Evolutionary conservation across 2,888 invertebrate species (phyloP), one percentile per base, ranked within the genome.

Genomic region (Stegana nigrithorax): DNA sequence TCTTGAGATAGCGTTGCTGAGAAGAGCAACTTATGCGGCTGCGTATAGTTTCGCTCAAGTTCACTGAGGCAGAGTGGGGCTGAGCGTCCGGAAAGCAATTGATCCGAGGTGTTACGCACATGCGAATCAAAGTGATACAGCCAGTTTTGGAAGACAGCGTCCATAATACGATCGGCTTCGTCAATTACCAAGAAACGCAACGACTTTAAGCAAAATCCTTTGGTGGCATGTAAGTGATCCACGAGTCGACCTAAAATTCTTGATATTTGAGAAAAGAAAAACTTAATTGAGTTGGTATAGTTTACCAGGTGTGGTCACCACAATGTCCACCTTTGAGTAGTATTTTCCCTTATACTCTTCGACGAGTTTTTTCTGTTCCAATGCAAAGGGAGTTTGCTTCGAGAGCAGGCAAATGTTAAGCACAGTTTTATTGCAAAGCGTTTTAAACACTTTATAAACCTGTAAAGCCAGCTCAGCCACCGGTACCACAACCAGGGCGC

Each of bases 1-100:
- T 99, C 97, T 82, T 96, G 95, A 0, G 97, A 94, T 14, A 98
- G 86, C 1, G 99, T 99, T 4, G 99, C 99, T n/a, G 98, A 98
- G 81, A 98, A 96, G 2, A 99, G 87, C 51, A 99, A 87, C 84
- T 98, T 98, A 73, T 98, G 98, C 2, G 92, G 92, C 59, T 81
- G 79, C n/a, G 64, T 73, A 45, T 67, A 70, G 2, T 63, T 67
- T 1, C 67, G 60, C 60, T 81, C 71, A 8, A 86, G 66, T 65
- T 85, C 83, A 29, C 77, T 73, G 8, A 81, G 73, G 44, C 82
- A 84, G 0, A 85, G 68, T 1, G 84, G 82, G 0, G 78, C 74
- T n/a, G 79, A 68, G 2, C 72, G 87, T 4, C 87, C 89, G 65
- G 87, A 87, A 39, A 88, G 73, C 70, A 88, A 81, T 76, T 86